phyloP scores from a whole-genome alignment of 2,888 invertebrate genomes.

The Ethmia dodecea region DNA sequence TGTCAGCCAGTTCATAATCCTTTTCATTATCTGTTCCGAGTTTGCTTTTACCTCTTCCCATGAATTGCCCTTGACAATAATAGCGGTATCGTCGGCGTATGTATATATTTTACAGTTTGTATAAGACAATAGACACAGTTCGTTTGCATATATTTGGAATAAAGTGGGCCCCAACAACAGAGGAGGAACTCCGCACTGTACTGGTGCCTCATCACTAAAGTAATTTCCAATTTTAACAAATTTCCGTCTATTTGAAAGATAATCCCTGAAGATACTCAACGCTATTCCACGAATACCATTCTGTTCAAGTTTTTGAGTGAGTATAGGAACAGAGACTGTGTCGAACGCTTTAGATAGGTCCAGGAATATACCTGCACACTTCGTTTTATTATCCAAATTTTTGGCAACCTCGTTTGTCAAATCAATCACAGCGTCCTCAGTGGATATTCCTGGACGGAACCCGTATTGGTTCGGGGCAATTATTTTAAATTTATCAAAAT shows the following conservation, averaged over 20 bases:
- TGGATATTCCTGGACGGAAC: not conserved
- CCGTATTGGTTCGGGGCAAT: not conserved
- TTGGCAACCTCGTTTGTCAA: not conserved
- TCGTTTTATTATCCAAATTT: not conserved
- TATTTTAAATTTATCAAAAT: not conserved
- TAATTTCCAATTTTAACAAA: not conserved
- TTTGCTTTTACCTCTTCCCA: not conserved
- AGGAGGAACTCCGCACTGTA: not conserved
- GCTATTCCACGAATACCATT: not conserved
- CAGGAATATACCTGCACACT: not conserved
- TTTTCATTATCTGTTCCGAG: not conserved
- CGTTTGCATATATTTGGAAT: not conserved
- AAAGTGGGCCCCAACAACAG: slow-evolving; percentile 1
- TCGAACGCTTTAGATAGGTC: not conserved
- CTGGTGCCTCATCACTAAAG: not conserved
- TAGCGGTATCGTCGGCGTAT: slow-evolving; percentile 1
- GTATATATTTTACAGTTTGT: not conserved
- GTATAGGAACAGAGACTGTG: slow-evolving; percentile 7
- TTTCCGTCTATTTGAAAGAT: not conserved
- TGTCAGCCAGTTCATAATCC: not conserved
- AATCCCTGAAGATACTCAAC: not conserved
- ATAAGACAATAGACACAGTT: not conserved
- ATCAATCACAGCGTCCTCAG: not conserved
- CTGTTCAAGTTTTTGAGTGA: not conserved
- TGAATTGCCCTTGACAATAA: not conserved